Base-by-base conservation (phyloP, 2,797 vertebrate species). In the Geotrypetes seraphini region DNA sequence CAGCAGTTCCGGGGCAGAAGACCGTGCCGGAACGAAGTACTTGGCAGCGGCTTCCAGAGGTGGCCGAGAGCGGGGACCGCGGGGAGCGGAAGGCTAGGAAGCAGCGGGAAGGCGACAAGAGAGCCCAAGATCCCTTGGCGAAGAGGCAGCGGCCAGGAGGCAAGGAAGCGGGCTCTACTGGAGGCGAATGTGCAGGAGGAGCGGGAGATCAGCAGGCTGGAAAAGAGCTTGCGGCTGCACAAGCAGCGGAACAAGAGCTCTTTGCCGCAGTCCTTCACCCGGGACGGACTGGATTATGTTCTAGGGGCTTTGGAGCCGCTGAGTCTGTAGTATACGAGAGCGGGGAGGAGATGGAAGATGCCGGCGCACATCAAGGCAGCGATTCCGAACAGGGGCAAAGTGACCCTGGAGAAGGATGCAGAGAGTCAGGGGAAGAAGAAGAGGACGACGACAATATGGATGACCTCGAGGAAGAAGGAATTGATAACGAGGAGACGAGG, bases 271-370 rank as follows among this genome's bases (percentile, higher is more conserved):
- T 87, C 90, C 2, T 97, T 99, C 36, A 42, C 81, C 12, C 67
- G 68, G 9, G 95, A 99, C 39, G 96, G 95, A 3, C 82, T 99
- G 5, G 93, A 88, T 32, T 98, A 97, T 33, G 76, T 99, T 29
- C 70, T 96, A 20, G 87, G 80, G 0, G 59, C 75, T 3, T 71
- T 97, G 11, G 88, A 77, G 50, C 31, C 0, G 23, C 62, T 1
- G 66, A 63, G 3, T 25, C 41, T 1, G 70, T 52, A 2, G 43
- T 87, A 29, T 78, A 71, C 31, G 77, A 79, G 2, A 46, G 28
- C 3, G 58, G 47, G 1, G 52, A 55, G 2, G 53, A 45, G 1
- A 37, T 17, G 2, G 23, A 21, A 7, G 36, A 32, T 8, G 22
- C 27, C 27, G 2, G 1, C 1, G 35, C 19, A 25, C 1, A 35